Evolutionary conservation across 2,888 invertebrate species (phyloP).

Genomic region (Terebella lapidaria): DNA sequence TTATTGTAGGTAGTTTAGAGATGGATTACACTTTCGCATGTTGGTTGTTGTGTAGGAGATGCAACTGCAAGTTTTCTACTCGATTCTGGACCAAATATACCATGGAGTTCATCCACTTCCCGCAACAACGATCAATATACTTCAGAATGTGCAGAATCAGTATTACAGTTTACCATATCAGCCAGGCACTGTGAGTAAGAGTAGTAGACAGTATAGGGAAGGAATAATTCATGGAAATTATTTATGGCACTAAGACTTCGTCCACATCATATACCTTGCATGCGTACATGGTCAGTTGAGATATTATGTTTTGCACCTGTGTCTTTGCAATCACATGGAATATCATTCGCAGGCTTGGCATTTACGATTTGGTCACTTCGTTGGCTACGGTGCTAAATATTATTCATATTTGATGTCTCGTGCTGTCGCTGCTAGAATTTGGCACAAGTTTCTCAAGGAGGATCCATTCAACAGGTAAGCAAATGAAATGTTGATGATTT

Average conservation of each 20-base stretch:
- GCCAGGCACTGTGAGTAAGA: constrained; percentile 68
- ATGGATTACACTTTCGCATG: too few species aligned
- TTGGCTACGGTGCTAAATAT: constrained; percentile 98
- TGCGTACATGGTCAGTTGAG: too few species aligned
- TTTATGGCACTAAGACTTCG: too few species aligned
- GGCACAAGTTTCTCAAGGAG: constrained; percentile 77
- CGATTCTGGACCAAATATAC: constrained; percentile 84
- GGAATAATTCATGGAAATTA: too few species aligned
- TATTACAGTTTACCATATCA: constrained; percentile 86
- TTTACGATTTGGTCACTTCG: constrained; percentile 88
- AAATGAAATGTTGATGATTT: background rate
- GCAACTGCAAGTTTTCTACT: constrained; percentile 68
- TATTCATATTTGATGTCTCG: constrained; percentile 94
- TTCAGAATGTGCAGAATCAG: constrained; percentile 71
- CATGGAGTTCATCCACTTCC: constrained; percentile 63
- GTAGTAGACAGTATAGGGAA: too few species aligned
- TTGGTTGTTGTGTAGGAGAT: constrained; percentile 37
- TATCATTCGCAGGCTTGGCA: constrained; percentile 76
- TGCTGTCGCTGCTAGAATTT: constrained; percentile 86
- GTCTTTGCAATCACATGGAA: too few species aligned
- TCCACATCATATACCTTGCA: too few species aligned
- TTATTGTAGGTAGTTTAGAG: too few species aligned
- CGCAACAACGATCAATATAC: constrained; percentile 65
- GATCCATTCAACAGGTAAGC: constrained; percentile 56
- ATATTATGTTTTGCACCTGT: too few species aligned